Evolutionary conservation across 2,888 invertebrate genomes (phyloP).

Genomic region (Meteorus cinctellus): DNA sequence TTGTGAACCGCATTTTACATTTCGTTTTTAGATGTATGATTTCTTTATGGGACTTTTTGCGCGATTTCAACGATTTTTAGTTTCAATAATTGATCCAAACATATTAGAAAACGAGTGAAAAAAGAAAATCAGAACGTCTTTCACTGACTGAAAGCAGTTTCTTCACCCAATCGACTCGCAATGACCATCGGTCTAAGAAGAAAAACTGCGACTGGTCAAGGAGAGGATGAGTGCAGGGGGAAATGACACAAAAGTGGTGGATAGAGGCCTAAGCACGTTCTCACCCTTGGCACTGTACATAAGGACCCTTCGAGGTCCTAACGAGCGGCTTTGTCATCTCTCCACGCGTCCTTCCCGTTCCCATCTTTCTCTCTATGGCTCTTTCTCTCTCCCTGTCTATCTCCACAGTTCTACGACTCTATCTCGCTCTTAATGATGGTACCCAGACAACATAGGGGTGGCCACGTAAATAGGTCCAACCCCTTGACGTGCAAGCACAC

Average conservation of each 20-base stretch:
- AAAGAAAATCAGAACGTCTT: too few relatives aligned
- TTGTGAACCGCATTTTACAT: neutral
- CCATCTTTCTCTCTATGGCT: slow-evolving; percentile 34
- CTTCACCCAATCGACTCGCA: slow-evolving; percentile 48
- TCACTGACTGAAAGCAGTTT: neutral
- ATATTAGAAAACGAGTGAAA: neutral
- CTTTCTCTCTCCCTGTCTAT: slow-evolving; percentile 51
- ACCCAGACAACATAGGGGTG: slow-evolving; percentile 53
- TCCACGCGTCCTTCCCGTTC: slow-evolving; percentile 47
- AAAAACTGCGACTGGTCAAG: slow-evolving; percentile 37
- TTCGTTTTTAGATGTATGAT: too few relatives aligned
- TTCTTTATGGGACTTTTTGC: too few relatives aligned
- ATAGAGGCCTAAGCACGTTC: slow-evolving; percentile 72
- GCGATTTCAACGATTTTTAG: too few relatives aligned
- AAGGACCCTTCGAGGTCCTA: slow-evolving; percentile 72
- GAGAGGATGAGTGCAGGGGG: slow-evolving; percentile 22
- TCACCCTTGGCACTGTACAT: slow-evolving; percentile 71
- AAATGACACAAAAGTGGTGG: slow-evolving; percentile 44
- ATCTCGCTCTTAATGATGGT: slow-evolving; percentile 65
- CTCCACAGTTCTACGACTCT: slow-evolving; percentile 43
- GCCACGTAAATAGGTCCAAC: slow-evolving; percentile 58
- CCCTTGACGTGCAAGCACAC: slow-evolving; percentile 31
- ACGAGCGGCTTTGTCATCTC: slow-evolving; percentile 73
- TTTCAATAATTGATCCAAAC: too few relatives aligned
- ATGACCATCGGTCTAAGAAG: slow-evolving; percentile 60